Base-by-base conservation (phyloP, 2,888 invertebrate species). In the Zhuqinia jingwanae region DNA sequence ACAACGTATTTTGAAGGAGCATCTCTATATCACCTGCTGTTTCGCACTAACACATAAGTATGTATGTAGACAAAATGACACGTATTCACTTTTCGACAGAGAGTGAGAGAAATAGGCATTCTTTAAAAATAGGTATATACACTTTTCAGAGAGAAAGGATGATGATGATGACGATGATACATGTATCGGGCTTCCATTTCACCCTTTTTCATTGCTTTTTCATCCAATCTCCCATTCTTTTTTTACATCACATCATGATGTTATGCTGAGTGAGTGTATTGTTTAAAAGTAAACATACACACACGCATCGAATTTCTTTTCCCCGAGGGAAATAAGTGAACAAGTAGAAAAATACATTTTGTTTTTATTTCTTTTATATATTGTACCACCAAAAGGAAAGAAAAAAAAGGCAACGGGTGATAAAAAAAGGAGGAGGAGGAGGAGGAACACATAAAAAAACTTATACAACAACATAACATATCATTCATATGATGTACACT, bases 271-370 rank as follows among this genome's bases (percentile, higher is more conserved):
- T n/a, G n/a, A n/a, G 73, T 30, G 75, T 75, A 50, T 75, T 80
- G 58, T 70, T 80, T 65, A 58, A 81, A 70, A 73, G 50, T 27
- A 81, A 70, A 81, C 58, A 81, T 50, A n/a, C 68, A 70, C 50
- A 50, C 63, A 80, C 68, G 68, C 68, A 82, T 83, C 76, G 75
- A 70, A 68, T 83, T 83, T 75, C 82, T 50, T 73, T 60, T 63
- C n/a, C 82, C 36, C 60, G 6, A 65, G 82, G 76, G 76, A 83
- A 75, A 83, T 75, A 83, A 75, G 73, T 83, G 75, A 75, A 83
- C 76, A 83, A 76, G 82, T 83, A 63, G 82, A 75, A 76, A 83
- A 83, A 63, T 63, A 75, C 70, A 70, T 79, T 80, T 65, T 68
- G 45, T 47, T 50, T 60, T 68, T 80, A 77, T 68, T 56, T 80